phyloP scores from a whole-genome alignment of 2,888 invertebrate species.

The Pyrochroa serraticornis region DNA sequence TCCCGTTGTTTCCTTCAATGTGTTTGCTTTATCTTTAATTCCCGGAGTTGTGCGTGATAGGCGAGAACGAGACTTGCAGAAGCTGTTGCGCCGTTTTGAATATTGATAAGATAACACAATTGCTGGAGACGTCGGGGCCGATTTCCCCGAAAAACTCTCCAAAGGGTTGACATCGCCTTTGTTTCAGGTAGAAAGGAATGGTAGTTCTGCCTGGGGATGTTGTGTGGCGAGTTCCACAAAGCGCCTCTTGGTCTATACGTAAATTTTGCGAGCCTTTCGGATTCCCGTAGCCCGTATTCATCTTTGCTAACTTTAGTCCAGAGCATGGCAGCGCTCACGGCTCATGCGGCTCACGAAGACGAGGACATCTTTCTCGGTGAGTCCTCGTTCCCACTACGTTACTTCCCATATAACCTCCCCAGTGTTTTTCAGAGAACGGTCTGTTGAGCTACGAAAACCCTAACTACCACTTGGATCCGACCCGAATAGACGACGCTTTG shows the following conservation, averaged over 20 bases:
- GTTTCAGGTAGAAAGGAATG: slow-evolving; percentile 54
- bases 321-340: slow-evolving; percentile 64
- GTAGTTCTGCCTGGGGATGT: slow-evolving; percentile 57
- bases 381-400: slow-evolving; percentile 38
- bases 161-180: slow-evolving; percentile 30
- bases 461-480: slow-evolving; percentile 84
- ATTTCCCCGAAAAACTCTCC: background rate
- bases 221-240: slow-evolving; percentile 62
- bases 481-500: slow-evolving; percentile 76
- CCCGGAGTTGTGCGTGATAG: background rate
- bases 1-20: too few species aligned
- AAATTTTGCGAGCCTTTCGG: slow-evolving; percentile 54
- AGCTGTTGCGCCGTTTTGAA: background rate
- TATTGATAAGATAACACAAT: background rate
- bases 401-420: background rate
- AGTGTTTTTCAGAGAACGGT: slow-evolving; percentile 77
- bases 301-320: slow-evolving; percentile 66
- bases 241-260: slow-evolving; percentile 58
- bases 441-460: slow-evolving; percentile 90
- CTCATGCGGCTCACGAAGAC: slow-evolving; percentile 63
- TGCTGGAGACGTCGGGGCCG: background rate
- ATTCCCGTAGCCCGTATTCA: slow-evolving; percentile 63
- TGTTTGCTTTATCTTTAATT: background rate
- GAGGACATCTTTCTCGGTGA: slow-evolving; percentile 72
- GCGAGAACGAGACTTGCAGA: background rate